Percentiles rank a stretch among this genome's conserved stretches.
These are phyloP conservation scores for Sebastes aleutianus DNA, from an alignment of 2,797 vertebrate species.

Conservation along the genomic window DNA sequence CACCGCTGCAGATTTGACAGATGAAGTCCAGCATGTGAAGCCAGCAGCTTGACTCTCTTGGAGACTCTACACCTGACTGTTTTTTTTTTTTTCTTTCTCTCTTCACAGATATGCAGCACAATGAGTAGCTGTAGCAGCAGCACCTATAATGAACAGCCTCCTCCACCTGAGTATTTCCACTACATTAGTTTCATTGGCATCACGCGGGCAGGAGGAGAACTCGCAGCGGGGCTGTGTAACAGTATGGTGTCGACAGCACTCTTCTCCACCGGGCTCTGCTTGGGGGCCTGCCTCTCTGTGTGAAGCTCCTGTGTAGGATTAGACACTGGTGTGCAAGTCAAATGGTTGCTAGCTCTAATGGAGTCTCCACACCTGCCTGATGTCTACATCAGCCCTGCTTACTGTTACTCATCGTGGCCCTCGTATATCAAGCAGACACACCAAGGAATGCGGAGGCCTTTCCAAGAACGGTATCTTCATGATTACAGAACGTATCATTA, in stretches of 20 bases:
- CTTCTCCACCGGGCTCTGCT: constrained; percentile 62
- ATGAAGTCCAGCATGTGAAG: constrained; percentile 62
- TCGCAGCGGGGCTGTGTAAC: constrained; percentile 70
- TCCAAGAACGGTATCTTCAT: constrained; percentile 53
- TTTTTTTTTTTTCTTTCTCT: neutral
- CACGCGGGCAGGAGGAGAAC: constrained; percentile 60
- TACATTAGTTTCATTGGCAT: constrained; percentile 74
- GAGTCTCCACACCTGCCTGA: constrained; percentile 71
- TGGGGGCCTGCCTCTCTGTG: constrained; percentile 69
- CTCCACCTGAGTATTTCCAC: constrained; percentile 63
- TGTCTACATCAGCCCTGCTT: constrained; percentile 62
- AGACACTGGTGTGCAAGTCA: constrained; percentile 71
- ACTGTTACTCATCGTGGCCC: constrained; percentile 44
- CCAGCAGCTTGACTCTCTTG: constrained; percentile 57
- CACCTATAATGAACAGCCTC: constrained; percentile 70
- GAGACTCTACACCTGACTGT: constrained; percentile 45
- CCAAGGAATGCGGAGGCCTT: constrained; percentile 47
- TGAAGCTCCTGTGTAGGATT: constrained; percentile 73
- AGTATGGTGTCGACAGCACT: constrained; percentile 70
- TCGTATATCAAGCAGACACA: constrained; percentile 41
- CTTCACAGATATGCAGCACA: constrained; percentile 42
- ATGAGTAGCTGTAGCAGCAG: constrained; percentile 51
- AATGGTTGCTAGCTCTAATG: constrained; percentile 70
- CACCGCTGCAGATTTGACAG: constrained; percentile 63
- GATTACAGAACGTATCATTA: constrained; percentile 59